These are phyloP conservation scores for Dipodomys spectabilis DNA, from an alignment of 2,113 vertebrate species.

Conservation along the genomic window DNA sequence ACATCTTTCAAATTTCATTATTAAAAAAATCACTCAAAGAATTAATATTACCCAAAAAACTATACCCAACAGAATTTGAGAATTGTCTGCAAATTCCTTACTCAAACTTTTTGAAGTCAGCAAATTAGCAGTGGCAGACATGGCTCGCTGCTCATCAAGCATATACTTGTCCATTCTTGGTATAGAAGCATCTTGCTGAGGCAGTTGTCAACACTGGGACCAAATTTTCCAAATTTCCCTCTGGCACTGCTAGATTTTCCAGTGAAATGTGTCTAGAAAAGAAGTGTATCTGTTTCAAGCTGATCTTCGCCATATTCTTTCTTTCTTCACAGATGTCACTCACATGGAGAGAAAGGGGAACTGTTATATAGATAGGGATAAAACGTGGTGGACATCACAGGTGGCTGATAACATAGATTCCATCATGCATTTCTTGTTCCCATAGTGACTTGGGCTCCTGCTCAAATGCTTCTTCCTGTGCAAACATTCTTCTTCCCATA, in stretches of 20 bases:
- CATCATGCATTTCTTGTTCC: too few species aligned
- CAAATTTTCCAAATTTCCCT: not conserved
- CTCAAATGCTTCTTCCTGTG: too few species aligned
- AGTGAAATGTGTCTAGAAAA: not conserved
- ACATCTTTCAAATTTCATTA: not conserved
- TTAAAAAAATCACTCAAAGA: conserved; percentile 1
- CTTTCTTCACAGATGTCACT: not conserved
- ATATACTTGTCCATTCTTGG: not conserved
- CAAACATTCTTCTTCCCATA: too few species aligned
- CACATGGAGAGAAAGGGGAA: too few species aligned
- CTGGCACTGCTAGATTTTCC: not conserved
- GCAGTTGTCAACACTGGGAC: not conserved
- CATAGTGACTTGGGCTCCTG: too few species aligned
- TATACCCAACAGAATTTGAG: not conserved
- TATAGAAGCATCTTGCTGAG: not conserved
- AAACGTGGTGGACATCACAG: too few species aligned
- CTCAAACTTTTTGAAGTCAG: not conserved
- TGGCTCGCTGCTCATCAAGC: not conserved
- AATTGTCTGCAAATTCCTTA: not conserved
- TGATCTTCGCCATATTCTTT: not conserved
- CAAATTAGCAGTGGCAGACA: not conserved
- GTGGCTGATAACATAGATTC: too few species aligned
- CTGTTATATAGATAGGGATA: too few species aligned
- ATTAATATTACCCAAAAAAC: not conserved
- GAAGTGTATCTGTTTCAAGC: not conserved